Conservation (phyloP, 2,113 vertebrate species). For the Lophotis ruficrista region DNA sequence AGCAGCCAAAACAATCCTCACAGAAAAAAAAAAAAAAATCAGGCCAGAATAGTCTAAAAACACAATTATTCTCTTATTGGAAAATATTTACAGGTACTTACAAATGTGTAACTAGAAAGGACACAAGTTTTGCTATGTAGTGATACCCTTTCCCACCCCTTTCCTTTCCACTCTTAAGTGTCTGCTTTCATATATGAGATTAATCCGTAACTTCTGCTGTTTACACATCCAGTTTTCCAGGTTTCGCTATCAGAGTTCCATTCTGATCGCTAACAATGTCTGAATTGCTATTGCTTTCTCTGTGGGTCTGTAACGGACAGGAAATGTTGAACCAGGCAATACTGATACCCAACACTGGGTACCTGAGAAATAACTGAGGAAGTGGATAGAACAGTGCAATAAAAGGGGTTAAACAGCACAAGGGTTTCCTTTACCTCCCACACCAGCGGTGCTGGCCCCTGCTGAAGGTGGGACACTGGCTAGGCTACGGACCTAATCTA, state of each 20-base stretch:
- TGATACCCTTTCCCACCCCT: background rate
- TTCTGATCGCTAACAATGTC: background rate
- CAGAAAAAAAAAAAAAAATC: background rate
- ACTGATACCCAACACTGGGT: background rate
- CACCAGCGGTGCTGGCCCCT: background rate
- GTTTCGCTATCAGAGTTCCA: background rate
- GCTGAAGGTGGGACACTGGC: background rate
- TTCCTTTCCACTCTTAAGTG: background rate
- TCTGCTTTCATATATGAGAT: background rate
- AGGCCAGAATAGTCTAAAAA: background rate
- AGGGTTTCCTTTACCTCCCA: background rate
- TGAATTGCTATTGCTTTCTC: background rate
- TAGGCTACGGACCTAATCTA: background rate
- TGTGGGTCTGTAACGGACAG: background rate
- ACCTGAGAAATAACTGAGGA: background rate
- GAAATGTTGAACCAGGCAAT: background rate
- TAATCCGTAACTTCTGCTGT: background rate
- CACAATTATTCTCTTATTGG: background rate
- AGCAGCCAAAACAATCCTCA: background rate
- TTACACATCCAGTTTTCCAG: background rate
- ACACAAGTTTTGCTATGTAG: background rate
- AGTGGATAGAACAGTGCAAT: background rate
- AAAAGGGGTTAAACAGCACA: background rate
- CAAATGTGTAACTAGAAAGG: background rate
- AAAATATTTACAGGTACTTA: background rate